These are phyloP conservation scores for Liolophura sinensis DNA, from an alignment of 1,140 invertebrate genomes.

Conservation along the genomic window DNA sequence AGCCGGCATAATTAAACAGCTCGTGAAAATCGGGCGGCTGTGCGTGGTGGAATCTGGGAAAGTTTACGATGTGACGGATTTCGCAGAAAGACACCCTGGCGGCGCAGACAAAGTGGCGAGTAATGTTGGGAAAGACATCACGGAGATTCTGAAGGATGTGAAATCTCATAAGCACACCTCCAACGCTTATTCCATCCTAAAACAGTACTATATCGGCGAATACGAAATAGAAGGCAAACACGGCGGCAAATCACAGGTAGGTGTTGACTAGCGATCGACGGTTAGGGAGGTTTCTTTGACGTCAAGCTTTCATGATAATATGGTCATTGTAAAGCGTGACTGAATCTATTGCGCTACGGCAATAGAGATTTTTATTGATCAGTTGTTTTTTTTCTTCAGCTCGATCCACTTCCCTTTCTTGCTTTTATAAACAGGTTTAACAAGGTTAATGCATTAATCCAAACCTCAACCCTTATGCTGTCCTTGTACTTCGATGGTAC, in stretches of 20 bases:
- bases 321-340: no score
- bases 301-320: no score
- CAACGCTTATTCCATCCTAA: conserved; percentile 55
- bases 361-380: no score
- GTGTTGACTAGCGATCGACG: neutral
- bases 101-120: conserved; percentile 47
- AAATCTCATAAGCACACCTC: conserved; percentile 50
- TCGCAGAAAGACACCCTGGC: conserved; percentile 56
- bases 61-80: conserved; percentile 57
- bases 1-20: no score
- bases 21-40: no score
- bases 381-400: no score
- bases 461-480: no score
- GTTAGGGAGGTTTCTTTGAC: neutral
- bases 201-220: conserved; percentile 51
- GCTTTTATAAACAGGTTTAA: no score
- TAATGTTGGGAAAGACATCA: conserved; percentile 49
- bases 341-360: no score
- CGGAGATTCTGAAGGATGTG: conserved; percentile 41
- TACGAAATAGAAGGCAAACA: conserved; percentile 1
- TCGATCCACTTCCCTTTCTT: no score
- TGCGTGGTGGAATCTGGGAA: conserved; percentile 41
- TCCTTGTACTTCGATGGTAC: no score
- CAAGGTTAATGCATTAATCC: no score
- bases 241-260: neutral